Base-by-base conservation (phyloP, 2,113 vertebrate genomes). In the Cairina moschata region DNA sequence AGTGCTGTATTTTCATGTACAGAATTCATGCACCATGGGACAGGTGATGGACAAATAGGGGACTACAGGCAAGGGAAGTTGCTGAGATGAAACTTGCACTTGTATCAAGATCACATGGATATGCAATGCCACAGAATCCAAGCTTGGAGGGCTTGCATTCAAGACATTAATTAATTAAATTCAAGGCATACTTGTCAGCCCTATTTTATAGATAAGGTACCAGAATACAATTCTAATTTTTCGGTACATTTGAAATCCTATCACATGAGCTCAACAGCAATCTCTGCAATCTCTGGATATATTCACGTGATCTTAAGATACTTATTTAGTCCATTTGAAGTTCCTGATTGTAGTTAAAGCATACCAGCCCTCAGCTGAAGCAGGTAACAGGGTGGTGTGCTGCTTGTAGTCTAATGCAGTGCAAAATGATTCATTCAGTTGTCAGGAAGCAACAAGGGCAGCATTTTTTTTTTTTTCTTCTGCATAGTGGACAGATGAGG, bases 21-120 rank as follows among this genome's bases (percentile, higher is more conserved):
- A 26, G 60, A 55, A 8, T 46, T 78, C 7, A 0, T 23, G 16
- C 0, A 0, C 55, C 20, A 23, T 13, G 10, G 65, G 18, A 6
- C 29, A 44, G 40, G 21, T 46, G 20, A 32, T 23, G 20, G 16
- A 15, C 56, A 84, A 66, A 0, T 22, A 72, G 54, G 59, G 60
- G 12, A 58, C 38, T 31, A 4, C 13, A 67, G 22, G 50, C 29
- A n/a, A 84, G 56, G 55, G 42, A 78, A 85, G 46, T 38, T 83
- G 17, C 62, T 79, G 75, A 75, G 50, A 17, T 68, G 36, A 73
- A 91, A 59, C 17, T 9, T 74, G 13, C 22, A 31, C 25, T 42
- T 67, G 9, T 44, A 9, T 75, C 25, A 2, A n/a, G 67, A 1
- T 62, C 20, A 38, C 22, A 17, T 42, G 12, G 4, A 68, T 48